phyloP scores from a whole-genome alignment of 2,888 invertebrate genomes.

The Mantis religiosa region DNA sequence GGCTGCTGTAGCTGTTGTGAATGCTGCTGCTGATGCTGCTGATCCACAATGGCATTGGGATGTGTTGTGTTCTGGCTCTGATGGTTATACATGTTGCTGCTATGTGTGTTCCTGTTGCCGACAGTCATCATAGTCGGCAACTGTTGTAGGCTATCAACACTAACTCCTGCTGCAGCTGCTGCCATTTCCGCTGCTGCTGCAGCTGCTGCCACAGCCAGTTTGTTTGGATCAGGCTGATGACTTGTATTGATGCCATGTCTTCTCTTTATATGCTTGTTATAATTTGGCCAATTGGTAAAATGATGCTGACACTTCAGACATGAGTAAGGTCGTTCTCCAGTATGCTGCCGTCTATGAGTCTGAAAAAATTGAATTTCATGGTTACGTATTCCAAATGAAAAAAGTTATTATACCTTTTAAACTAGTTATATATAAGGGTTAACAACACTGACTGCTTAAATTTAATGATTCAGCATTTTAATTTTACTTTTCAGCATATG shows the following conservation, averaged over 20 bases:
- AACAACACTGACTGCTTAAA: too few species aligned
- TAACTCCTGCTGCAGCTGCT: background rate
- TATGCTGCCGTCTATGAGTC: conserved; percentile 71
- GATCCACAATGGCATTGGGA: background rate
- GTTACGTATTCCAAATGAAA: too few species aligned
- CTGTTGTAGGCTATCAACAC: background rate
- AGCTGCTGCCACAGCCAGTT: conserved; percentile 24
- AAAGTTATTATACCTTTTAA: too few species aligned
- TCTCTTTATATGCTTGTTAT: conserved; percentile 77
- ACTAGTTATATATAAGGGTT: too few species aligned
- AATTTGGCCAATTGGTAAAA: conserved; percentile 80
- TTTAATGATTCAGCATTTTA: too few species aligned
- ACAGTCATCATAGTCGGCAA: background rate
- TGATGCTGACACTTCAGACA: conserved; percentile 68
- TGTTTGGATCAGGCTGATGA: conserved; percentile 37
- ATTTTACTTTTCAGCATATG: too few species aligned
- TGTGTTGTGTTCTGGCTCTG: background rate
- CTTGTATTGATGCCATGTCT: conserved; percentile 62
- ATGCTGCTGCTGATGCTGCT: background rate
- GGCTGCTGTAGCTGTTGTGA: background rate
- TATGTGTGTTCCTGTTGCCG: background rate
- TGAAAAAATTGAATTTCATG: conserved; percentile 33
- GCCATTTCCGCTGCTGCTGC: conserved; percentile 9
- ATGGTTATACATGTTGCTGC: background rate
- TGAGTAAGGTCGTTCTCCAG: conserved; percentile 65